Percentiles rank a stretch among this genome's conserved stretches.
phyloP scores from a whole-genome alignment of 2,888 invertebrate genomes.

The Lepetodrilus schrolli region DNA sequence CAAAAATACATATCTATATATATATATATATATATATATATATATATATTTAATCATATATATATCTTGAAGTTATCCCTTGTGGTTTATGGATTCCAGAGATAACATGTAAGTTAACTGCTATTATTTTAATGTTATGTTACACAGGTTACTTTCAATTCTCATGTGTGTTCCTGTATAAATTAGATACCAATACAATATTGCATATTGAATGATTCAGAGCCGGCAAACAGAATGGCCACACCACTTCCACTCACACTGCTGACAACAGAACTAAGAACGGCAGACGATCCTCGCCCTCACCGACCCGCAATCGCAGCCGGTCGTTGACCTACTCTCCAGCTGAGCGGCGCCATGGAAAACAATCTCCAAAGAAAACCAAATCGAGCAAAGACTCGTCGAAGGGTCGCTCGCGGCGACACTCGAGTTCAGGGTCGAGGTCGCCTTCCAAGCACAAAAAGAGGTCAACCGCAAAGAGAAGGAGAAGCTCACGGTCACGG shows the following conservation, averaged over 20 bases:
- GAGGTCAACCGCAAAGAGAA: conserved; percentile 32
- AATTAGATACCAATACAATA: too few relatives aligned
- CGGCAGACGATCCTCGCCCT: conserved; percentile 11
- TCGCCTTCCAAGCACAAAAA: conserved; percentile 25
- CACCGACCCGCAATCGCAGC: conserved; percentile 39
- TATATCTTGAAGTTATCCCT: too few relatives aligned
- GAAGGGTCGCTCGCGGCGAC: conserved; percentile 33
- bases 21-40: too few relatives aligned
- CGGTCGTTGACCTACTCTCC: conserved; percentile 50
- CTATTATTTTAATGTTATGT: too few relatives aligned
- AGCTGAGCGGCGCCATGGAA: conserved; percentile 35
- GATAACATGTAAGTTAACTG: too few relatives aligned
- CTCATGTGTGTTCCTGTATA: too few relatives aligned
- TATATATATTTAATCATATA: too few relatives aligned
- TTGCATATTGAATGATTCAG: too few relatives aligned
- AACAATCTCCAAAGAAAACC: conserved; percentile 37
- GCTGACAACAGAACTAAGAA: background rate
- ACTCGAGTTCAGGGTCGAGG: conserved; percentile 30
- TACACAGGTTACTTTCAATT: too few relatives aligned
- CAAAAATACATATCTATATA: too few relatives aligned
- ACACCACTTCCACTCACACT: conserved; percentile 10
- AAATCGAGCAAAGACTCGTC: conserved; percentile 34
- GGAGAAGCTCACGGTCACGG: conserved; percentile 49
- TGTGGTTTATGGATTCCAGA: too few relatives aligned
- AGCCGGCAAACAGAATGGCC: conserved; percentile 31